Evolutionary conservation across 1,140 invertebrate genomes (phyloP), one percentile per base, ranked within the genome.

Genomic region (Zaprionus ghesquierei): DNA sequence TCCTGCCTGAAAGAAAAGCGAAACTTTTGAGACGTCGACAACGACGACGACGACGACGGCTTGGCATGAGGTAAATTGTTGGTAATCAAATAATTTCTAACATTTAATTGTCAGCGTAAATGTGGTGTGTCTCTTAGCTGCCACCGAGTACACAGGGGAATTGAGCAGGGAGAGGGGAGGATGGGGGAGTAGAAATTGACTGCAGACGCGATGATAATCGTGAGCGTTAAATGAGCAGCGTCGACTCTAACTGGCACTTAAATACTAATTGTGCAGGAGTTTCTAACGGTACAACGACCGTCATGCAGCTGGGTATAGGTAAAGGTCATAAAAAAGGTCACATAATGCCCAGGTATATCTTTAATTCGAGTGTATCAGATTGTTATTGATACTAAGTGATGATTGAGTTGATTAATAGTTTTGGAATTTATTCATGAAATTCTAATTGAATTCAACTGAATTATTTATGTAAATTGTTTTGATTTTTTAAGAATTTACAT

Each of bases 41-140:
- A 29, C n/a, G 6, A 41, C 35, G 35, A 38, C 35, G 64, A 78
- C 70, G 60, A 68, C 63, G 46, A 60, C 63, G 54, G 60, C 59
- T 63, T 77, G 70, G 46, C 70, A 80, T 75, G 81, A 80, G 69
- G n/a, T 15, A 81, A 81, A 78, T 77, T 69, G 69, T 50, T 71
- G 82, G 82, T 87, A 86, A 87, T 86, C 79, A 87, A 86, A 86
- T 86, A 87, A 87, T 86, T 87, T 82, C 82, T 79, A 78, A 64
- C 71, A 61, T 87, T 87, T 86, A 86, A 86, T 86, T 86, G 81
- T 73, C 79, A 68, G 59, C 73, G 61, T 71, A n/a, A 65, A 76
- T 58, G 63, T 73, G 33, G 46, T 63, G 58, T 62, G 70, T 51
- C 63, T 50, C 22, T 8, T 31, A 31, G 49, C 20, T 58, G 20